Conservation (phyloP, 2,797 vertebrate genomes). For the Harpagifer antarcticus region DNA sequence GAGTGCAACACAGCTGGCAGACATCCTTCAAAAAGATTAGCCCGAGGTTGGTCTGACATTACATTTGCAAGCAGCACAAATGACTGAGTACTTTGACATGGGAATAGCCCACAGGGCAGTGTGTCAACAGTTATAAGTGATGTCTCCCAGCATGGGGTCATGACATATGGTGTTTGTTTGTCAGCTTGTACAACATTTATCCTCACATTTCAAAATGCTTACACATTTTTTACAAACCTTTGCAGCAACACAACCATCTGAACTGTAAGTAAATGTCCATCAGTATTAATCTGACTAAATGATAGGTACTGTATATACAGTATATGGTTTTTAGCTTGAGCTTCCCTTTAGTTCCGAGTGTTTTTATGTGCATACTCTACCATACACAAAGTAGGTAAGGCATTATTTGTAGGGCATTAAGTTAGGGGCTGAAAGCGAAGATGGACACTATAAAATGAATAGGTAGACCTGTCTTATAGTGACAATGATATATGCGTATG, state of each 20-base stretch:
- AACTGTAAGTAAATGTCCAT: neutral
- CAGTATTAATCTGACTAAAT: slow-evolving; percentile 1
- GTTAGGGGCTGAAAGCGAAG: slow-evolving; percentile 8
- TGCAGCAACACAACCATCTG: neutral
- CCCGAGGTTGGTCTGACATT: slow-evolving; percentile 70
- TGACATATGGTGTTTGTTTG: slow-evolving; percentile 47
- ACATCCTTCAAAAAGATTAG: slow-evolving; percentile 55
- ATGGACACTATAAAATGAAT: slow-evolving; percentile 13
- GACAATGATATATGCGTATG: slow-evolving; percentile 34
- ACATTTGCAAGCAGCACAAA: slow-evolving; percentile 66
- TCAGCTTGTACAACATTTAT: slow-evolving; percentile 24
- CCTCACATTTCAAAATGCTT: slow-evolving; percentile 9
- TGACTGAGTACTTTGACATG: slow-evolving; percentile 61
- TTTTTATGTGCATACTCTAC: neutral
- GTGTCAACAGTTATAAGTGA: slow-evolving; percentile 55
- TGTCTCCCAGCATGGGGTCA: slow-evolving; percentile 29
- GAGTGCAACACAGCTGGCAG: slow-evolving; percentile 61
- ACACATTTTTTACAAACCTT: neutral
- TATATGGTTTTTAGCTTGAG: neutral
- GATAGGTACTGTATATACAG: neutral
- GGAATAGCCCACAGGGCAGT: slow-evolving; percentile 44
- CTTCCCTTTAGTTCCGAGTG: neutral
- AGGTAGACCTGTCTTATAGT: slow-evolving; percentile 3
- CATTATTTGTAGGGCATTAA: neutral
- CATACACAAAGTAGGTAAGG: too few species aligned